Evolutionary conservation across 1,140 invertebrate genomes (phyloP).

Genomic region (Geopemphigus sp.): DNA sequence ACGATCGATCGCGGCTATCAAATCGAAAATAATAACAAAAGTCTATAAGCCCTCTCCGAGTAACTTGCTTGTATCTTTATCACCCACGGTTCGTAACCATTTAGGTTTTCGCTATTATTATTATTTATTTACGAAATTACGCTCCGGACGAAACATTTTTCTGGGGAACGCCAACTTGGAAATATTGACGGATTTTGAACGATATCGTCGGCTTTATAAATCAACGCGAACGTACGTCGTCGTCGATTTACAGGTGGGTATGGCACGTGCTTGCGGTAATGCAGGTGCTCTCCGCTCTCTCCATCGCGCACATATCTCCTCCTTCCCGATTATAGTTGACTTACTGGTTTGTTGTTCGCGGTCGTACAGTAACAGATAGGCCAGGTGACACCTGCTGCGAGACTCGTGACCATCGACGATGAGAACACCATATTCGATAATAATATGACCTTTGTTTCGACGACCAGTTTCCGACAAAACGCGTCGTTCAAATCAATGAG

Average conservation of each 20-base stretch:
- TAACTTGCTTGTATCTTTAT: too few species aligned
- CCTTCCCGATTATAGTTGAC: background rate
- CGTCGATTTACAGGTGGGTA: slow-evolving; percentile 41
- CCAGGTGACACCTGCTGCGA: slow-evolving; percentile 46
- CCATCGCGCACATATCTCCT: background rate
- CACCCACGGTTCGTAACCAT: too few species aligned
- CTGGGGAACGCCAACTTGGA: background rate
- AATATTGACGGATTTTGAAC: background rate
- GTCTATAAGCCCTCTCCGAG: too few species aligned
- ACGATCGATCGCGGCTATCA: too few species aligned
- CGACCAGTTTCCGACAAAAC: slow-evolving; percentile 14
- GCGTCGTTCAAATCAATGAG: background rate
- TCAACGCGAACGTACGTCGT: background rate
- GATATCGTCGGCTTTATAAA: background rate
- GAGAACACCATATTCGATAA: background rate
- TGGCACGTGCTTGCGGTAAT: slow-evolving; percentile 36
- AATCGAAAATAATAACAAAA: too few species aligned
- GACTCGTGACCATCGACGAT: slow-evolving; percentile 23
- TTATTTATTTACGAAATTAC: background rate
- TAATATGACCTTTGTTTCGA: slow-evolving; percentile 15
- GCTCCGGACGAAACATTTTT: background rate
- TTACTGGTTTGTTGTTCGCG: slow-evolving; percentile 15
- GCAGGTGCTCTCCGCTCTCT: slow-evolving; percentile 33
- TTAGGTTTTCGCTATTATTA: too few species aligned
- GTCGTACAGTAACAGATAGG: background rate